Base-by-base conservation (phyloP, 2,113 vertebrate genomes). In the Ammodytes dubius region DNA sequence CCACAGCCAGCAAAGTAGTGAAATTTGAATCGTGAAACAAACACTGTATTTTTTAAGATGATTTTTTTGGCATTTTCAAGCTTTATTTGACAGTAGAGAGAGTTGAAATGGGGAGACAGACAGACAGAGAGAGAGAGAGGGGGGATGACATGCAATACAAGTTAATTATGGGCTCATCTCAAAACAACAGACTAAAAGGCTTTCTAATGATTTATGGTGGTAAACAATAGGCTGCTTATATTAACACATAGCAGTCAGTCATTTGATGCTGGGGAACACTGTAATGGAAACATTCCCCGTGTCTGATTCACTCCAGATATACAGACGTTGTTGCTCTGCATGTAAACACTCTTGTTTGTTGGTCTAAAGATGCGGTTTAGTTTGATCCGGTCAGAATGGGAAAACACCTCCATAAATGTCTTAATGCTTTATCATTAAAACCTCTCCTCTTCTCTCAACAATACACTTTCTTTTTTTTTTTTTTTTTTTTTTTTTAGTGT, bases 381-480 rank as follows among this genome's bases (percentile, higher is more conserved):
- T 27, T 27, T 63, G 15, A 47, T 78, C 35, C 7, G 57, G 40
- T 76, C 74, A 79, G 8, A 47, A 12, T 27, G 7, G 81, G 77
- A 65, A 84, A 82, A 47, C 74, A 84, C 74, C 58, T 35, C 7
- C 13, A 1, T 17, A 4, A 12, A 43, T 52, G 4, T 65, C 11
- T 27, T 69, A 19, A 59, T 68, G 53, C 46, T 59, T 9, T 40
- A 3, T 2, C 1, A 47, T 3, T 52, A 60, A 69, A 67, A 60
- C 60, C 15, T 77, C 49, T 43, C 1, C 47, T 13, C 12, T 68
- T 40, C 1, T 35, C 4, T 37, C 19, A 27, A 27, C 27, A 27
- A 1, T 27, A 27, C 27, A 27, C 27, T 27, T 27, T 27, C 27
- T 1, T 27, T 27, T 27, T 27, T 27, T 27, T 27, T 27, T 27